phyloP scores from a whole-genome alignment of 2,113 vertebrate species.

The Oostethus manadensis region DNA sequence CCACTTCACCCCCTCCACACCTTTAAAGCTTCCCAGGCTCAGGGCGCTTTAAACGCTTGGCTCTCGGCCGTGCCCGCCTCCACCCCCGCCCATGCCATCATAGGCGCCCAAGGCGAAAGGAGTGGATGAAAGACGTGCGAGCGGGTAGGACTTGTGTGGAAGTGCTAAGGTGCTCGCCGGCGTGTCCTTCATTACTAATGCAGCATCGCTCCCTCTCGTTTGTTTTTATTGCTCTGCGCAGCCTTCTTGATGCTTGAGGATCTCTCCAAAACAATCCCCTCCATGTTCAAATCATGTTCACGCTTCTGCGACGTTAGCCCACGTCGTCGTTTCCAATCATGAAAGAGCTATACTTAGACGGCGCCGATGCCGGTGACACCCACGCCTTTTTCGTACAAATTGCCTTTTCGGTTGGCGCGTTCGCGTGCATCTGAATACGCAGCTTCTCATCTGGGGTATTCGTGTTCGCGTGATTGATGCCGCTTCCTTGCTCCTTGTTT shows the following conservation, averaged over 20 bases:
- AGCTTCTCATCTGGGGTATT: background rate
- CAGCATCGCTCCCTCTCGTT: conserved; percentile 33
- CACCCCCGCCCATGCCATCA: conserved; percentile 2
- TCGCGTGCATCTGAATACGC: background rate
- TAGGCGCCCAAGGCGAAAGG: conserved; percentile 26
- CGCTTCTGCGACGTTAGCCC: conserved; percentile 20
- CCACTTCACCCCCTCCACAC: conserved; percentile 34
- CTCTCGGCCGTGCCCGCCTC: conserved; percentile 27
- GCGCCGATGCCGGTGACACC: conserved; percentile 33
- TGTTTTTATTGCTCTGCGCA: conserved; percentile 43
- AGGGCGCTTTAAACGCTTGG: conserved; percentile 18
- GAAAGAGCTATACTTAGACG: conserved; percentile 49
- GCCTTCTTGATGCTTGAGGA: conserved; percentile 13
- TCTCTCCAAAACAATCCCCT: conserved; percentile 35
- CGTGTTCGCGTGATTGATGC: background rate
- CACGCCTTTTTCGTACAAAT: conserved; percentile 24
- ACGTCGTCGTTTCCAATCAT: conserved; percentile 45
- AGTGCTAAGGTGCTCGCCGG: conserved; percentile 15
- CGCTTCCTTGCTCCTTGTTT: no score
- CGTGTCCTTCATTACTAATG: conserved; percentile 58
- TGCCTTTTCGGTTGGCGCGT: background rate
- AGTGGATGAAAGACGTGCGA: conserved; percentile 35
- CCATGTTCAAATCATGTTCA: conserved; percentile 13
- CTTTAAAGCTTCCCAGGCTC: conserved; percentile 40
- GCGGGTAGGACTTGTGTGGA: conserved; percentile 19